These are phyloP conservation scores for Orthosia gothica DNA, from an alignment of 2,888 invertebrate genomes.

Conservation along the genomic window DNA sequence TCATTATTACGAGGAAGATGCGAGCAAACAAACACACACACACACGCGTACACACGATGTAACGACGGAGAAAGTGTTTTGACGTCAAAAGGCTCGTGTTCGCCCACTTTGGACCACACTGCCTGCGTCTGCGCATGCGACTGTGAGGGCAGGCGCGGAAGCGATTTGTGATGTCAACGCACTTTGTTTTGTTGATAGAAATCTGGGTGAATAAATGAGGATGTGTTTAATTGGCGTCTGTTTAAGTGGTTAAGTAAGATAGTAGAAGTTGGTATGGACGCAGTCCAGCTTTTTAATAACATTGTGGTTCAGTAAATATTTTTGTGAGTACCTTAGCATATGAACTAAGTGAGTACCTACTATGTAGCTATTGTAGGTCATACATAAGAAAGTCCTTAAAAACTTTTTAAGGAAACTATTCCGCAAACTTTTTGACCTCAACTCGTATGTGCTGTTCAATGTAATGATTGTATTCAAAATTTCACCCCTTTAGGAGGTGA, in stretches of 20 bases:
- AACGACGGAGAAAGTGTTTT: slow-evolving; percentile 77
- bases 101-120: slow-evolving; percentile 66
- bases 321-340: too few species aligned
- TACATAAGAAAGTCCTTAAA: too few species aligned
- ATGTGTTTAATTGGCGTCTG: not conserved
- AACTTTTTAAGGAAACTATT: too few species aligned
- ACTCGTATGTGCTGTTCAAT: too few species aligned
- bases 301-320: too few species aligned
- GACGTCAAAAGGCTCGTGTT: slow-evolving; percentile 73
- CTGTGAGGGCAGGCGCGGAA: slow-evolving; percentile 41
- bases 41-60: slow-evolving; percentile 22
- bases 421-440: too few species aligned
- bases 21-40: slow-evolving; percentile 37
- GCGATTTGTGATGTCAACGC: slow-evolving; percentile 45
- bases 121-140: slow-evolving; percentile 10
- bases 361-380: too few species aligned
- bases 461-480: too few species aligned
- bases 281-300: not conserved
- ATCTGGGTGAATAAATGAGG: slow-evolving; percentile 21
- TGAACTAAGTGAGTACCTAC: too few species aligned
- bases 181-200: slow-evolving; percentile 31
- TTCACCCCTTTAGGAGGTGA: too few species aligned
- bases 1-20: slow-evolving; percentile 57
- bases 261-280: too few species aligned
- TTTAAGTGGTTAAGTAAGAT: not conserved